Evolutionary conservation across 2,797 vertebrate species (phyloP).

Genomic region (Acanthurus tractus): DNA sequence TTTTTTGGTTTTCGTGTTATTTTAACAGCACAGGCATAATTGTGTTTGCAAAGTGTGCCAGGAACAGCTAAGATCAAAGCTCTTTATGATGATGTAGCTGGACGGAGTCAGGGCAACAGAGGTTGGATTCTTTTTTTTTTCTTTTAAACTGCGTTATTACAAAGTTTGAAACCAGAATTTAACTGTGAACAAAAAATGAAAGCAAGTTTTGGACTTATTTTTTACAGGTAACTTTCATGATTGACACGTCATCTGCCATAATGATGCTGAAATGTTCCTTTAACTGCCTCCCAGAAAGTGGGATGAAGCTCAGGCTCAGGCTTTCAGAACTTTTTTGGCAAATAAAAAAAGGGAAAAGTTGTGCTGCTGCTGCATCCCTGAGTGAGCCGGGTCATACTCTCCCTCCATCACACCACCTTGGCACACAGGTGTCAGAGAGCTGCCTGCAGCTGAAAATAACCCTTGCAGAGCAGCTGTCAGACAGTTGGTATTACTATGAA

Average conservation of each 20-base stretch:
- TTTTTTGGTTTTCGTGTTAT: background rate
- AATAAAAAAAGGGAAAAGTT: constrained; percentile 10
- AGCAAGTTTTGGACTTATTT: background rate
- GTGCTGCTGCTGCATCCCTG: constrained; percentile 24
- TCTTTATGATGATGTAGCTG: background rate
- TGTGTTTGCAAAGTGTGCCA: constrained; percentile 3
- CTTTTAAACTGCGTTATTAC: background rate
- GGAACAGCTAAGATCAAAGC: background rate
- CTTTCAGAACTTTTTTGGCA: constrained; percentile 40
- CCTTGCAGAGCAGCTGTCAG: constrained; percentile 63
- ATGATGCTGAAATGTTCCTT: constrained; percentile 40
- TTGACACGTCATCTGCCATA: constrained; percentile 42
- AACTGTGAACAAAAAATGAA: constrained; percentile 21
- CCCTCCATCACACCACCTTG: constrained; percentile 57
- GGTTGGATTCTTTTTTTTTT: background rate
- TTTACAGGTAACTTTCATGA: constrained; percentile 37
- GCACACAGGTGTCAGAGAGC: constrained; percentile 71
- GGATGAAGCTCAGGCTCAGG: constrained; percentile 33
- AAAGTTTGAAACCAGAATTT: constrained; percentile 27
- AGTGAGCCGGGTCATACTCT: constrained; percentile 58
- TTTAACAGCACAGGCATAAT: background rate
- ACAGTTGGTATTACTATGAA: constrained; percentile 41
- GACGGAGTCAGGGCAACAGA: background rate
- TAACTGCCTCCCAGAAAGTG: constrained; percentile 35
- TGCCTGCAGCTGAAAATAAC: constrained; percentile 72